Evolutionary conservation across 2,888 invertebrate species (phyloP).

Genomic region (Merodon equestris): DNA sequence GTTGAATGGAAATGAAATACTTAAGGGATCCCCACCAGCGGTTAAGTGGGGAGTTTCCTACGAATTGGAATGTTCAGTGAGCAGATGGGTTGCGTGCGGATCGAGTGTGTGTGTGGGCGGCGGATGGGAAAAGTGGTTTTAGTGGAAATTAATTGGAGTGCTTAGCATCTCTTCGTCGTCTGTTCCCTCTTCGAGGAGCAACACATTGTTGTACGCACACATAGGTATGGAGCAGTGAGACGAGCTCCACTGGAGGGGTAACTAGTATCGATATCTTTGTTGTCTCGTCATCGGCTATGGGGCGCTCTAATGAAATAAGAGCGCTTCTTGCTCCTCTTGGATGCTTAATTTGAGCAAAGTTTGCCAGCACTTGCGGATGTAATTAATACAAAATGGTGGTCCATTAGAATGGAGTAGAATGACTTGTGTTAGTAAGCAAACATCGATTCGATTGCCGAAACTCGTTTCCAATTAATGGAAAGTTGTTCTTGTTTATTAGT

Average conservation of each 20-base stretch:
- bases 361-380: slow-evolving; percentile 31
- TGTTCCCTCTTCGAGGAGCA: slow-evolving; percentile 6
- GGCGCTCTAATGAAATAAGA: slow-evolving; percentile 37
- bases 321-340: slow-evolving; percentile 30
- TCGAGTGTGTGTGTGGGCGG: slow-evolving; percentile 6
- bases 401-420: slow-evolving; percentile 4
- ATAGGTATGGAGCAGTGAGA: neutral
- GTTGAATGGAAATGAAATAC: slow-evolving; percentile 45
- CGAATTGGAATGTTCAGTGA: slow-evolving; percentile 20
- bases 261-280: slow-evolving; percentile 51
- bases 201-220: neutral
- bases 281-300: slow-evolving; percentile 19
- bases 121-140: slow-evolving; percentile 55
- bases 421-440: neutral
- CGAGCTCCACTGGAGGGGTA: slow-evolving; percentile 28
- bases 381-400: slow-evolving; percentile 30
- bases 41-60: slow-evolving; percentile 11
- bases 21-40: slow-evolving; percentile 32
- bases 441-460: too few relatives aligned
- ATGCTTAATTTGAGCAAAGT: slow-evolving; percentile 25
- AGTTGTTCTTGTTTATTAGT: too few relatives aligned
- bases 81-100: slow-evolving; percentile 20
- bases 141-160: slow-evolving; percentile 63
- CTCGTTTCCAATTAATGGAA: slow-evolving; percentile 1
- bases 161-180: slow-evolving; percentile 41